A percentile compares a stretch with the other conserved stretches of the same genome.
Conservation (phyloP, 1,140 invertebrate species). For the Acyrthosiphon pisum region DNA sequence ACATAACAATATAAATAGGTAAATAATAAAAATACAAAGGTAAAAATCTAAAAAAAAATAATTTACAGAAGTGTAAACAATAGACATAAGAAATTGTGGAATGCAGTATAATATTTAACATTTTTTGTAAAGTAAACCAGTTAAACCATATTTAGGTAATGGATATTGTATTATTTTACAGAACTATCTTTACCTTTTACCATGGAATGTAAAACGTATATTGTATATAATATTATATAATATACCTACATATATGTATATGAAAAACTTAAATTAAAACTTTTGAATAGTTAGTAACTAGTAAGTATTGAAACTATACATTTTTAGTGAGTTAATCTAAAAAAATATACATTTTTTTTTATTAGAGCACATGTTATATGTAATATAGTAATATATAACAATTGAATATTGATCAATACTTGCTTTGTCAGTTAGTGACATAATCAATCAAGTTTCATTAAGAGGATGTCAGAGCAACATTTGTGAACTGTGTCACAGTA, state of each 20-base stretch:
- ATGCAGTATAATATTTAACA: no score
- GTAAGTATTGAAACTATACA: not conserved
- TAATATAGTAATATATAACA: not conserved
- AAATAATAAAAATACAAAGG: no score
- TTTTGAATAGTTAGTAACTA: not conserved
- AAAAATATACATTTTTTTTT: not conserved
- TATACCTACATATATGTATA: no score
- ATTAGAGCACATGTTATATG: not conserved
- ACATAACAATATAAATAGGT: no score
- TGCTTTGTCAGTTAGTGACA: not conserved
- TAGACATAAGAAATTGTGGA: no score
- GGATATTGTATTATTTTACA: not conserved
- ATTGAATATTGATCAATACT: not conserved
- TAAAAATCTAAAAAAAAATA: no score
- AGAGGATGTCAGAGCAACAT: not conserved
- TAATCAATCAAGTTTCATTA: slow-evolving; percentile 5
- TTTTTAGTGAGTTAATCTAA: not conserved
- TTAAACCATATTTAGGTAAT: no score
- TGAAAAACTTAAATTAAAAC: no score
- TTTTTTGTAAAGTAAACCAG: no score
- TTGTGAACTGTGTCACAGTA: not conserved
- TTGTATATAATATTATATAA: no score
- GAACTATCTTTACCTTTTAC: not conserved
- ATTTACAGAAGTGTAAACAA: no score
- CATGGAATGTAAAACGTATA: no score